Evolutionary conservation across 2,888 invertebrate species (phyloP), one percentile per base, ranked within the genome.

Genomic region (Aspidiotus rigidus): DNA sequence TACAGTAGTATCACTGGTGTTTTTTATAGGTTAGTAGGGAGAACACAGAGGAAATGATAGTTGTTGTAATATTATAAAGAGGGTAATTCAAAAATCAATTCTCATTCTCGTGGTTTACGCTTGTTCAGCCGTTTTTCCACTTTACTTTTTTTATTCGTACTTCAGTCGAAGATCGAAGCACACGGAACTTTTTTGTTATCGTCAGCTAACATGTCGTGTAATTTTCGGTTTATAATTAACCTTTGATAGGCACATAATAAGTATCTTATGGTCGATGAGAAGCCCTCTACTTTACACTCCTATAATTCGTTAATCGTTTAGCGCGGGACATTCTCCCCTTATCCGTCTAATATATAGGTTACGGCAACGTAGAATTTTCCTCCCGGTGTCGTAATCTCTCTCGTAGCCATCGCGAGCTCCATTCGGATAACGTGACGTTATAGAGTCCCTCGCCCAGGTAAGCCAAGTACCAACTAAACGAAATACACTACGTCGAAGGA

Each of bases 71-170:
- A 59, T 39, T 59, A 59, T 49, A 67, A 67, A 67, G 67, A 67
- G 67, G 67, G 67, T 67, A 67, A 67, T 67, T 67, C 67, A 67
- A 67, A 67, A 67, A 67, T 67, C 67, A 67, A 67, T 59, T 59
- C 67, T 67, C 67, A 67, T 59, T 59, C 59, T 67, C 67, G 67
- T 53, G 67, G 67, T 67, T 67, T 67, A 60, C 53, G 67, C 67
- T 67, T 60, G 49, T 67, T 59, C 41, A 44, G 49, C 39, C 42
- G 62, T 59, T 59, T 55, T 59, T 59, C 28, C 49, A 49, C 49
- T 49, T 49, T 49, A 49, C 49, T 49, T 49, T 49, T 49, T 49
- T 49, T 49, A 3, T 49, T 49, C n/a, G 49, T 49, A 13, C 49
- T 11, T 49, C 49, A 49, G n/a, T 49, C 49, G 49, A 49, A 28